phyloP scores from a whole-genome alignment of 2,888 invertebrate genomes.

The Gandaritis pyraliata region DNA sequence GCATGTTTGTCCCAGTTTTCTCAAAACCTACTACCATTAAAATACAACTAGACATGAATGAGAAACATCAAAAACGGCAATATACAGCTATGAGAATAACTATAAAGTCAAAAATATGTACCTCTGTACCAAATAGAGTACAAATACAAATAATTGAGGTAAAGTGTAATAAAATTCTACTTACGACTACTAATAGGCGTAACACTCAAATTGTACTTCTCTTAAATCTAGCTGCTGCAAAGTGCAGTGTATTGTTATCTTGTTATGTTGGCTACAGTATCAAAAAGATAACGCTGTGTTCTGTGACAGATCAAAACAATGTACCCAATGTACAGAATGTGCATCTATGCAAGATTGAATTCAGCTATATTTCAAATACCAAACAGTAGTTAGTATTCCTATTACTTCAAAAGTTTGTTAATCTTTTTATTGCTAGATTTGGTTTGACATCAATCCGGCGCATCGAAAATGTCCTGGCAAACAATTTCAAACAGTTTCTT shows the following conservation, averaged over 20 bases:
- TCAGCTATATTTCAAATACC: slow-evolving; percentile 6
- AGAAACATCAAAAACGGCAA: slow-evolving; percentile 39
- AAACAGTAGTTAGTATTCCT: slow-evolving; percentile 2
- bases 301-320: slow-evolving; percentile 23
- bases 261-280: slow-evolving; percentile 17
- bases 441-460: too few species aligned
- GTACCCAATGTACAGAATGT: slow-evolving; percentile 21
- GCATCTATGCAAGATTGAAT: slow-evolving; percentile 3
- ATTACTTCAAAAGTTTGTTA: not conserved
- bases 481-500: too few species aligned
- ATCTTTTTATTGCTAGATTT: too few species aligned
- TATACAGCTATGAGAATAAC: slow-evolving; percentile 46
- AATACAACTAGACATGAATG: slow-evolving; percentile 29
- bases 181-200: slow-evolving; percentile 43
- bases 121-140: slow-evolving; percentile 42
- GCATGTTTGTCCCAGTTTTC: slow-evolving; percentile 16
- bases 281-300: slow-evolving; percentile 22
- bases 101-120: slow-evolving; percentile 48
- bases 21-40: slow-evolving; percentile 26
- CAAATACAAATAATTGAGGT: slow-evolving; percentile 37
- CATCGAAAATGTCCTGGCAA: too few species aligned
- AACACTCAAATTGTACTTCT: slow-evolving; percentile 43
- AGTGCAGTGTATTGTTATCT: slow-evolving; percentile 21
- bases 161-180: slow-evolving; percentile 39
- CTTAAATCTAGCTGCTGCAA: slow-evolving; percentile 40